These are phyloP conservation scores for Hirtodrosophila histrioides DNA, from an alignment of 2,888 invertebrate species.

Conservation along the genomic window DNA sequence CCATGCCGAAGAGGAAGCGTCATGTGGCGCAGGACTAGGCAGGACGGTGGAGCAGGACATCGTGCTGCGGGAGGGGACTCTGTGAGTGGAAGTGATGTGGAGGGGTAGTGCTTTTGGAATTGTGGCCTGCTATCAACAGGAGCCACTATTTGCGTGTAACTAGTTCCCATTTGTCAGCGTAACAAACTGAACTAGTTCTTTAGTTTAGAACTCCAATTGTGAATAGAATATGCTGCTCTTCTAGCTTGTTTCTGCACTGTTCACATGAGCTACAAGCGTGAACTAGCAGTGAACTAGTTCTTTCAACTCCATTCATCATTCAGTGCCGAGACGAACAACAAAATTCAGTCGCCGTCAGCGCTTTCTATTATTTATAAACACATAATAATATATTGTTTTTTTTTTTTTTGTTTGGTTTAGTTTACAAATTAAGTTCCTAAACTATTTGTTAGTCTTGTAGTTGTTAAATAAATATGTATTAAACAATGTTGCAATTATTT, in stretches of 20 bases:
- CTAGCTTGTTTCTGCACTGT: slow-evolving; percentile 1
- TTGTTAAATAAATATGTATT: slow-evolving; percentile 1
- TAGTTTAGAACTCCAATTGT: neutral
- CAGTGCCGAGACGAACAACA: slow-evolving; percentile 30
- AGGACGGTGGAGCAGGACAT: neutral
- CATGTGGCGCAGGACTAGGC: slow-evolving; percentile 4
- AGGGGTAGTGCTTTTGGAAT: neutral
- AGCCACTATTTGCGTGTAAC: slow-evolving; percentile 8
- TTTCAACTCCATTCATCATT: neutral
- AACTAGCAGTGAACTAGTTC: slow-evolving; percentile 23
- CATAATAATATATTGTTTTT: neutral
- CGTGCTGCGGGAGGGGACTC: too few relatives aligned
- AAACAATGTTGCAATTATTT: neutral
- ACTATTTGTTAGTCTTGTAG: slow-evolving; percentile 9
- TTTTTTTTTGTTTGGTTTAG: neutral
- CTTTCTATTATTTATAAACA: neutral
- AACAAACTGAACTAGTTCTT: slow-evolving; percentile 27
- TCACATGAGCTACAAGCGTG: slow-evolving; percentile 8
- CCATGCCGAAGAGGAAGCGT: slow-evolving; percentile 62
- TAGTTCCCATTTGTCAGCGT: slow-evolving; percentile 21
- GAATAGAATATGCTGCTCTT: neutral
- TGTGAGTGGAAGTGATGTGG: neutral
- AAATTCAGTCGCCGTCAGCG: neutral
- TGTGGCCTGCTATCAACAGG: neutral
- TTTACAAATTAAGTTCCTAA: slow-evolving; percentile 6